Conservation (phyloP, 2,888 invertebrate species). For the Tipula unca region DNA sequence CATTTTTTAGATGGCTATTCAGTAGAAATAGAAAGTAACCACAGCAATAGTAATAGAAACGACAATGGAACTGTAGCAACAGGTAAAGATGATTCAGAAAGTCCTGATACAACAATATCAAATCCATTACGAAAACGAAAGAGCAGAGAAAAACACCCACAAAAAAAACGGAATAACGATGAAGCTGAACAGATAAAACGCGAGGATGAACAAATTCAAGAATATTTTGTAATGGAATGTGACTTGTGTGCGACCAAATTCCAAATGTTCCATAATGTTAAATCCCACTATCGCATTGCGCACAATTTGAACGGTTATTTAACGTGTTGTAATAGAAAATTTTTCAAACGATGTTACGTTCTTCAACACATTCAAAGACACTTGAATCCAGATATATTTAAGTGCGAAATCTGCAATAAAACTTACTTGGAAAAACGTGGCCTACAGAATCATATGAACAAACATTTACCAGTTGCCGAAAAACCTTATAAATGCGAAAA, state of each 20-base stretch:
- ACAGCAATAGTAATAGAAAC: background rate
- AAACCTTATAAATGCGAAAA: slow-evolving; percentile 27
- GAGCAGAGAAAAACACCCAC: background rate
- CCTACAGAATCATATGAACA: slow-evolving; percentile 27
- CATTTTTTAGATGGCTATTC: background rate
- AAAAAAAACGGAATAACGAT: background rate
- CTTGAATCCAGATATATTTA: slow-evolving; percentile 26
- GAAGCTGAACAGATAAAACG: background rate
- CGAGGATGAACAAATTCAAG: background rate
- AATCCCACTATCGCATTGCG: slow-evolving; percentile 25
- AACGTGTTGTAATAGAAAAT: slow-evolving; percentile 28
- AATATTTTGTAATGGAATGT: slow-evolving; percentile 26
- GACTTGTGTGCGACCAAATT: slow-evolving; percentile 26
- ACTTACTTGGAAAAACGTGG: slow-evolving; percentile 26
- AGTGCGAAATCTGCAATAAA: slow-evolving; percentile 25
- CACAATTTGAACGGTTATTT: slow-evolving; percentile 28
- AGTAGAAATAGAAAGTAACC: background rate
- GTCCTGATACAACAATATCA: background rate
- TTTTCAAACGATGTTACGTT: slow-evolving; percentile 25
- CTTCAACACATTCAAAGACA: slow-evolving; percentile 29
- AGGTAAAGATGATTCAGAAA: background rate
- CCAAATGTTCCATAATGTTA: slow-evolving; percentile 23
- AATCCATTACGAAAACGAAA: background rate
- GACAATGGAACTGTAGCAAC: background rate
- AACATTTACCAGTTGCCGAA: slow-evolving; percentile 26